Evolutionary conservation across 2,113 vertebrate species (phyloP).

Genomic region (Lophius piscatorius): DNA sequence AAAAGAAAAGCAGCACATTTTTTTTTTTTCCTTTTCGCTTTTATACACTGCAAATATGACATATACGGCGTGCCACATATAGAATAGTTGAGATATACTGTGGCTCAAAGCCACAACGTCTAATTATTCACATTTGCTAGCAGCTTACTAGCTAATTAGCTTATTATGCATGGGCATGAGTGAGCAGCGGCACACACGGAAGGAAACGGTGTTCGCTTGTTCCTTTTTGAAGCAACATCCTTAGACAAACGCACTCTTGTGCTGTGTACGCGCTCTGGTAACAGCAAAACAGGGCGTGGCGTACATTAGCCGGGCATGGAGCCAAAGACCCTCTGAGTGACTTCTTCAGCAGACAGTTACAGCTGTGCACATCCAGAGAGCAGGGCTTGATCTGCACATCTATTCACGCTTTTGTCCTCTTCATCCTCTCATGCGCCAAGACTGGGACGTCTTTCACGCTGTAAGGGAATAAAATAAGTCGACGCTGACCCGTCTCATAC

Average conservation of each 20-base stretch:
- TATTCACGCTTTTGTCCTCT: not conserved
- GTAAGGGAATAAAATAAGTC: slow-evolving; percentile 8
- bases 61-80: slow-evolving; percentile 19
- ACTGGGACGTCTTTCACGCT: not conserved
- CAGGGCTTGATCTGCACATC: not conserved
- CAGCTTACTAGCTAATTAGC: slow-evolving; percentile 62
- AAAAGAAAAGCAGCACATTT: not conserved
- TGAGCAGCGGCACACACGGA: slow-evolving; percentile 7
- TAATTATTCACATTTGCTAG: slow-evolving; percentile 45
- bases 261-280: slow-evolving; percentile 13
- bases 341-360: slow-evolving; percentile 37
- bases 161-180: slow-evolving; percentile 42
- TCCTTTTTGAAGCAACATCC: slow-evolving; percentile 19
- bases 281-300: slow-evolving; percentile 51
- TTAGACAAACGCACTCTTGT: slow-evolving; percentile 8
- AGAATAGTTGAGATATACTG: slow-evolving; percentile 39
- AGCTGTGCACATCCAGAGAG: slow-evolving; percentile 35
- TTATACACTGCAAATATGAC: slow-evolving; percentile 1
- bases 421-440: no score
- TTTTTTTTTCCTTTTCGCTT: not conserved
- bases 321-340: slow-evolving; percentile 38
- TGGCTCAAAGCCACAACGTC: slow-evolving; percentile 35
- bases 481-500: not conserved
- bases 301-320: slow-evolving; percentile 30
- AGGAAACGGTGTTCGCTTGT: slow-evolving; percentile 20